Evolutionary conservation across 2,113 vertebrate genomes (phyloP), one percentile per base, ranked within the genome.

Genomic region (Lasiurus cinereus): DNA sequence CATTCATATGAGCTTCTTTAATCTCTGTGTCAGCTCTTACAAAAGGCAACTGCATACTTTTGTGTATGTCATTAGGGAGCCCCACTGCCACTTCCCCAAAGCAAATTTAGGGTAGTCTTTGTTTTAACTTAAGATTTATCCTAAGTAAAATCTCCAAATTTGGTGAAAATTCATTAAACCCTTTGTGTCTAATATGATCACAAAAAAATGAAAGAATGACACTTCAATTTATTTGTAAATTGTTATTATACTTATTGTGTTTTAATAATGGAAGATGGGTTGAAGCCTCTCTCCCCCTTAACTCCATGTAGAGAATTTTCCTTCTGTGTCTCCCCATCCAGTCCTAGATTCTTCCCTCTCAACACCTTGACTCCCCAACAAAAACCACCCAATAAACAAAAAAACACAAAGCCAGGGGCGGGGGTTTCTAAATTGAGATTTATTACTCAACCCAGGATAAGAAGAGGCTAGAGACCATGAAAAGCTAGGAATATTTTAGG

Each of bases 101-200:
- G 46, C 33, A 94, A 90, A 83, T 67, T 79, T 56, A 70, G n/a
- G 46, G 13, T 52, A 54, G 31, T 83, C 64, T 88, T 87, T 67
- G 50, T 79, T 78, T 77, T 46, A 91, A 90, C 82, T 50, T 9
- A 69, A 54, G 62, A 66, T 33, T 6, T 14, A 82, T 52, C n/a
- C 77, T 16, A 84, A 62, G 29, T 24, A 50, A 29, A 84, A n/a
- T 29, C 29, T 91, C 24, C n/a, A 90, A n/a, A 80, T 88, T 88
- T 83, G 82, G 66, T 76, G 72, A 92, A 95, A 84, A 85, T 39
- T 92, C 36, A 88, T 82, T 39, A 88, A 80, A 56, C 5, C 31
- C 46, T 31, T 85, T 78, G 56, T 79, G 18, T 15, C 7, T 92
- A 5, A 83, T 29, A 2, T 48, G 29, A 48, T 85, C 29, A 88